These are phyloP conservation scores for Torymus tubicola DNA, from an alignment of 2,888 invertebrate genomes.

Conservation along the genomic window DNA sequence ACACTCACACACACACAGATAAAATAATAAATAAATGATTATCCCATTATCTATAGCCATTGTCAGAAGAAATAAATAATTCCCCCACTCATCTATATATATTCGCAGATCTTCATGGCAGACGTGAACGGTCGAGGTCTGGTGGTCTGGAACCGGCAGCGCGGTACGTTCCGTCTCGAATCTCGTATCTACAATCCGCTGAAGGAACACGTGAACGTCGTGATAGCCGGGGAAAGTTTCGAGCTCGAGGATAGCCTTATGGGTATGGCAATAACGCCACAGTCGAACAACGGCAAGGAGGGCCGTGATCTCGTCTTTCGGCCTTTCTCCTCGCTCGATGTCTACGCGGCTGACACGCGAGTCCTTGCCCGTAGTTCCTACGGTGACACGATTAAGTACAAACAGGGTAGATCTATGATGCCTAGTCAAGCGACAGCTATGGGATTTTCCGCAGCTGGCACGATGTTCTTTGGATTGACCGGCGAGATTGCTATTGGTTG, in stretches of 20 bases:
- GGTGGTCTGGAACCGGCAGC: constrained; percentile 50
- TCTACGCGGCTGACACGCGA: constrained; percentile 50
- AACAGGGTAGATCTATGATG: constrained; percentile 34
- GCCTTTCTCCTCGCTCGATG: constrained; percentile 63
- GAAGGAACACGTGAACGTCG: constrained; percentile 43
- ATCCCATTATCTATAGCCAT: too few relatives aligned
- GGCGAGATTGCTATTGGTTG: constrained; percentile 72
- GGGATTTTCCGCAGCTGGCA: constrained; percentile 62
- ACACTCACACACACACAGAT: too few relatives aligned
- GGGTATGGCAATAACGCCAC: constrained; percentile 81
- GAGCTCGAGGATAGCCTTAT: constrained; percentile 83
- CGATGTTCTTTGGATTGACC: constrained; percentile 73
- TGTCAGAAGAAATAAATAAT: too few relatives aligned
- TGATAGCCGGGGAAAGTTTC: constrained; percentile 79
- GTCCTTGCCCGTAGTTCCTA: constrained; percentile 31
- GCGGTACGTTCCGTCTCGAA: constrained; percentile 59
- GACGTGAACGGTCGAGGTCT: constrained; percentile 56
- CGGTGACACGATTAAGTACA: constrained; percentile 7
- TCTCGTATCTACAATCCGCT: constrained; percentile 57
- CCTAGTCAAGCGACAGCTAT: constrained; percentile 57
- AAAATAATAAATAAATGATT: too few relatives aligned
- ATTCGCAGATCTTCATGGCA: constrained; percentile 56
- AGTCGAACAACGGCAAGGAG: not conserved
- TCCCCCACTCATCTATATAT: not conserved
- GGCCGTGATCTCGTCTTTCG: constrained; percentile 60